phyloP scores from a whole-genome alignment of 1,140 invertebrate species.

The Bombus haemorrhoidalis region DNA sequence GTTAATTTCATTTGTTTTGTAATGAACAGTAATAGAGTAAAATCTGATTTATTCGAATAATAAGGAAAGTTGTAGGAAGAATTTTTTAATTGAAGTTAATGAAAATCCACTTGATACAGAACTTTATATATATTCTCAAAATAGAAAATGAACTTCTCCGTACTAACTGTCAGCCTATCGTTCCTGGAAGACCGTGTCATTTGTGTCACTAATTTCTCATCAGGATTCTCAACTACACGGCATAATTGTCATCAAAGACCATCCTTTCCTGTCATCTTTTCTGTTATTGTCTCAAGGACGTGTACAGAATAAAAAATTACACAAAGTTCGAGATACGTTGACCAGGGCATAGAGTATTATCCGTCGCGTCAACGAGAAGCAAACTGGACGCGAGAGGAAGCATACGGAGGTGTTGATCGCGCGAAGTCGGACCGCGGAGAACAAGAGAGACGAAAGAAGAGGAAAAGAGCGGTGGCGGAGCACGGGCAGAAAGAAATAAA shows the following conservation, averaged over 20 bases:
- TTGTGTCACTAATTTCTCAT: not conserved
- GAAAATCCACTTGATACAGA: not conserved
- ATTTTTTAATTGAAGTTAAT: not conserved
- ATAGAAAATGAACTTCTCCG: not conserved
- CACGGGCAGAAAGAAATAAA: constrained; percentile 53
- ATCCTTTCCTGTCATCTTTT: not conserved
- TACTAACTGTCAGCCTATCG: not conserved
- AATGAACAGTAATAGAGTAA: not conserved
- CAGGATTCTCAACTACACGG: not conserved
- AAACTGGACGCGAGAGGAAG: constrained; percentile 13
- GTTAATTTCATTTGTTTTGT: not conserved
- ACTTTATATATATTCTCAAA: not conserved
- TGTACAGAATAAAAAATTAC: not conserved
- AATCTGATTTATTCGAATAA: too few relatives aligned
- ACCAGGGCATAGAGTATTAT: constrained; percentile 24
- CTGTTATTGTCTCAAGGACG: not conserved
- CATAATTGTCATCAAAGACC: not conserved
- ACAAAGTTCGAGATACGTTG: not conserved
- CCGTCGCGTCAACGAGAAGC: constrained; percentile 16
- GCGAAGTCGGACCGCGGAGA: constrained; percentile 20
- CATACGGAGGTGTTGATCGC: constrained; percentile 21
- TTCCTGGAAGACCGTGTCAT: not conserved
- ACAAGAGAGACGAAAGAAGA: not conserved
- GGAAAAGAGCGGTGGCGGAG: not conserved
- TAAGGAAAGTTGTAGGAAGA: not conserved